Conservation (phyloP, 2,888 invertebrate species). For the Brachynemurus nebulosus region DNA sequence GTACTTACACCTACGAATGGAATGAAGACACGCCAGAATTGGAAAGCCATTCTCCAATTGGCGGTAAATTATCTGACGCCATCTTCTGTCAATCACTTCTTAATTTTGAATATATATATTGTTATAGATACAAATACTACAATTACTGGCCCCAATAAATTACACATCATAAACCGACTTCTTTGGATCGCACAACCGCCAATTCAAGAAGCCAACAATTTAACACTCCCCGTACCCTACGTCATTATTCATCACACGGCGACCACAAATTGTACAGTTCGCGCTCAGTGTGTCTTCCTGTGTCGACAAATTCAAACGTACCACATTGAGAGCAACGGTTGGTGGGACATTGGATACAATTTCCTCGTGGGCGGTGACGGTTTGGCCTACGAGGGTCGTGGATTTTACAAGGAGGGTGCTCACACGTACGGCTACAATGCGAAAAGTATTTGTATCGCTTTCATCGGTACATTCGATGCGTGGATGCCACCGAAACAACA, state of each 20-base stretch:
- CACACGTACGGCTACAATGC: constrained; percentile 48
- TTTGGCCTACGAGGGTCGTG: constrained; percentile 55
- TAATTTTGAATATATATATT: not conserved
- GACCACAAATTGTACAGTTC: constrained; percentile 36
- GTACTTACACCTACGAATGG: too few relatives aligned
- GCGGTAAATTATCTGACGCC: not conserved
- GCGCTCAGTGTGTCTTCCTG: constrained; percentile 39
- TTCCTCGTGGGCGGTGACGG: constrained; percentile 65
- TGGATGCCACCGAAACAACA: constrained; percentile 34
- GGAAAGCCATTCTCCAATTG: constrained; percentile 1
- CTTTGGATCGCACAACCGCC: constrained; percentile 51
- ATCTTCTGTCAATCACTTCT: not conserved
- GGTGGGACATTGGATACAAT: constrained; percentile 53
- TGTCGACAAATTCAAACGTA: constrained; percentile 44
- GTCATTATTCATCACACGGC: constrained; percentile 46
- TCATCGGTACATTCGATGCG: constrained; percentile 48
- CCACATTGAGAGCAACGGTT: constrained; percentile 43
- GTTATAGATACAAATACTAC: constrained; percentile 14
- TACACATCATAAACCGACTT: constrained; percentile 39
- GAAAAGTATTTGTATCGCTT: constrained; percentile 46
- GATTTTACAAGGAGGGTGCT: constrained; percentile 54
- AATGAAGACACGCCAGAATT: not conserved
- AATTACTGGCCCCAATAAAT: constrained; percentile 21
- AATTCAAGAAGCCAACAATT: constrained; percentile 28
- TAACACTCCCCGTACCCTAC: constrained; percentile 23